phyloP scores from a whole-genome alignment of 2,888 invertebrate genomes.

The Heliconius erato region DNA sequence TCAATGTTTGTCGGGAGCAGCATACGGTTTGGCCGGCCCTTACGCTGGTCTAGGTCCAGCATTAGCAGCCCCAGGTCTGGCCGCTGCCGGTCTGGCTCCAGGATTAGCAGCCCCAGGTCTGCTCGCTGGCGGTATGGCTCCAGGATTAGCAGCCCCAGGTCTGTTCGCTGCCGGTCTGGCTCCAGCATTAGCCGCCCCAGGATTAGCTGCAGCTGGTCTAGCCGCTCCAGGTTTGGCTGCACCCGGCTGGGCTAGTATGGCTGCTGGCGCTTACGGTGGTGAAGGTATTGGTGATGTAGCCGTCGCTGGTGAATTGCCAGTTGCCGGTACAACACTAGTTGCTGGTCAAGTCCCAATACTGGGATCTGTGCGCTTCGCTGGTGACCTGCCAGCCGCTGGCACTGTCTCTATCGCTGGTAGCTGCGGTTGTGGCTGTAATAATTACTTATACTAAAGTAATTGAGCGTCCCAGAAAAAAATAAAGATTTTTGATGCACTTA shows the following conservation, averaged over 20 bases:
- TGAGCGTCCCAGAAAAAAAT: not conserved
- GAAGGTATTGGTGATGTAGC: constrained; percentile 57
- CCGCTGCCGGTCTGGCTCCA: too few species aligned
- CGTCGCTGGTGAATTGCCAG: constrained; percentile 57
- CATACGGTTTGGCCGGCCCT: constrained; percentile 26
- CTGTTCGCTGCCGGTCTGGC: not conserved
- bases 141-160: not conserved
- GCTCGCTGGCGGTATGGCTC: not conserved
- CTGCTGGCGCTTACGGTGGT: constrained; percentile 44
- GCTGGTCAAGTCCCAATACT: constrained; percentile 62
- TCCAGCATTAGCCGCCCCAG: not conserved
- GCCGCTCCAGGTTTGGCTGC: constrained; percentile 11
- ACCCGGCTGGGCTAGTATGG: constrained; percentile 27
- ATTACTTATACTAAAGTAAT: not conserved
- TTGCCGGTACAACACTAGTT: constrained; percentile 56
- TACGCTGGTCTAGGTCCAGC: constrained; percentile 18
- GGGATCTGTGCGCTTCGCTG: constrained; percentile 63
- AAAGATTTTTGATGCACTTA: not conserved
- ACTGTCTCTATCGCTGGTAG: constrained; percentile 59
- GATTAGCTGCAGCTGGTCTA: not conserved
- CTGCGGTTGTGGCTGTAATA: constrained; percentile 40
- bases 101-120: constrained; percentile 12
- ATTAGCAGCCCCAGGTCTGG: constrained; percentile 34
- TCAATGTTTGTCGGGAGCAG: constrained; percentile 32
- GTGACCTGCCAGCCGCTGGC: constrained; percentile 63